Conservation (phyloP, 2,888 invertebrate species). For the Lasioglossum villosulum region DNA sequence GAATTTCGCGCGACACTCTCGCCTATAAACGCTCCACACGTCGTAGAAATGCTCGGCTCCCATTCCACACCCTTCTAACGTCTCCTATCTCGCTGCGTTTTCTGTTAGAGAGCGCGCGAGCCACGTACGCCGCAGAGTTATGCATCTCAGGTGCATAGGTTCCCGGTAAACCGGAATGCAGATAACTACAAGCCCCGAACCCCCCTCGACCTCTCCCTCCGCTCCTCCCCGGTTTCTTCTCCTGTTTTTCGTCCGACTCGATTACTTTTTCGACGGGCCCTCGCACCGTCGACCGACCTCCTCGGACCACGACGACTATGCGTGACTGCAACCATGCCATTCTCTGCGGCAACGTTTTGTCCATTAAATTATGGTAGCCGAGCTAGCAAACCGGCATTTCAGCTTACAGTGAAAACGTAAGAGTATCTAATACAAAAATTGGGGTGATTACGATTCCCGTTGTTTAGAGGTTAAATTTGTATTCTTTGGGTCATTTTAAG, state of each 20-base stretch:
- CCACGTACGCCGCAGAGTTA: constrained; percentile 63
- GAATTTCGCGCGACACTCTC: constrained; percentile 52
- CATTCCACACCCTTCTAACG: constrained; percentile 29
- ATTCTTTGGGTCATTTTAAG: too few species aligned
- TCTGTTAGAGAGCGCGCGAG: constrained; percentile 17
- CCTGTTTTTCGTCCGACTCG: constrained; percentile 65
- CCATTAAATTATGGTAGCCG: too few species aligned
- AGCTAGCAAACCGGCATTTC: too few species aligned
- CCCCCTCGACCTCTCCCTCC: constrained; percentile 38
- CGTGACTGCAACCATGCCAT: neutral
- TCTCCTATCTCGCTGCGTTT: constrained; percentile 35
- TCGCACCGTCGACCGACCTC: neutral
- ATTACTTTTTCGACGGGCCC: constrained; percentile 65
- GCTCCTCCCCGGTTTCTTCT: constrained; percentile 41
- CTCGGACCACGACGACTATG: neutral
- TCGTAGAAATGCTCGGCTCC: constrained; percentile 53
- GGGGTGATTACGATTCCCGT: too few species aligned
- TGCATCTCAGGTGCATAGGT: constrained; percentile 79
- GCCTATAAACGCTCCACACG: constrained; percentile 45
- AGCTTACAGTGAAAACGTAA: too few species aligned
- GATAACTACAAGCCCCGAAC: constrained; percentile 75
- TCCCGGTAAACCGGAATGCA: constrained; percentile 79
- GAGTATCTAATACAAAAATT: too few species aligned
- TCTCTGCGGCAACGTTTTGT: neutral
- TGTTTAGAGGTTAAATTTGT: too few species aligned